phyloP scores from a whole-genome alignment of 2,888 invertebrate genomes.

The Amblyteles armatorius region DNA sequence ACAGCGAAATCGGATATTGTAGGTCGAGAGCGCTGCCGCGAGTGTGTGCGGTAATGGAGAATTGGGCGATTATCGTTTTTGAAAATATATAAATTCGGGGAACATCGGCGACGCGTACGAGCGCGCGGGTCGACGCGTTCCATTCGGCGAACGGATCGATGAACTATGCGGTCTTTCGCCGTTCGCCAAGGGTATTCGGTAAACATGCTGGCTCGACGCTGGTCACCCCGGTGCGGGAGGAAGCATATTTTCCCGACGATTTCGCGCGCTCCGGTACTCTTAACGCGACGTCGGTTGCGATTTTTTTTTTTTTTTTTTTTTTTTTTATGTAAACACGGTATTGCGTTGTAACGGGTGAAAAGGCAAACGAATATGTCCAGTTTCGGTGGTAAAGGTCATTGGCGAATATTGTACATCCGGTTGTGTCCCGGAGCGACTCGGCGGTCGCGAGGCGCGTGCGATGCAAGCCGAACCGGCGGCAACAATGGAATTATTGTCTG shows the following conservation, averaged over 20 bases:
- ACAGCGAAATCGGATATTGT: neutral
- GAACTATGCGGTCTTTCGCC: constrained; percentile 24
- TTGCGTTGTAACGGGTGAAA: neutral
- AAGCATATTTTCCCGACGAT: constrained; percentile 30
- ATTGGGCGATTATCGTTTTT: constrained; percentile 8
- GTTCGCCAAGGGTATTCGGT: constrained; percentile 14
- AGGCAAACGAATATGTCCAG: neutral
- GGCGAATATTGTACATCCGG: neutral
- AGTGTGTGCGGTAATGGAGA: neutral
- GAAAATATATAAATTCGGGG: constrained; percentile 34
- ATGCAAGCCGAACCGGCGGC: no score
- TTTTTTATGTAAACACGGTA: neutral
- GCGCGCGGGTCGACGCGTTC: neutral
- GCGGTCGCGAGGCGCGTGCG: no score
- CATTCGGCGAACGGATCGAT: constrained; percentile 34
- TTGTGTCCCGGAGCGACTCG: neutral
- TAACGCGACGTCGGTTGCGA: neutral
- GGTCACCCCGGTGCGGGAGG: neutral
- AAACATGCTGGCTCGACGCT: constrained; percentile 4
- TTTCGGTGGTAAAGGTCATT: neutral
- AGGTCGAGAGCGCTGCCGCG: neutral
- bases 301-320: constrained; percentile 8
- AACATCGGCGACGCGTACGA: neutral
- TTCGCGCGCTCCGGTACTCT: neutral
- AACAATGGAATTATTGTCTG: neutral